Evolutionary conservation across 2,888 invertebrate genomes (phyloP).

Genomic region (Apotomis turbidana): DNA sequence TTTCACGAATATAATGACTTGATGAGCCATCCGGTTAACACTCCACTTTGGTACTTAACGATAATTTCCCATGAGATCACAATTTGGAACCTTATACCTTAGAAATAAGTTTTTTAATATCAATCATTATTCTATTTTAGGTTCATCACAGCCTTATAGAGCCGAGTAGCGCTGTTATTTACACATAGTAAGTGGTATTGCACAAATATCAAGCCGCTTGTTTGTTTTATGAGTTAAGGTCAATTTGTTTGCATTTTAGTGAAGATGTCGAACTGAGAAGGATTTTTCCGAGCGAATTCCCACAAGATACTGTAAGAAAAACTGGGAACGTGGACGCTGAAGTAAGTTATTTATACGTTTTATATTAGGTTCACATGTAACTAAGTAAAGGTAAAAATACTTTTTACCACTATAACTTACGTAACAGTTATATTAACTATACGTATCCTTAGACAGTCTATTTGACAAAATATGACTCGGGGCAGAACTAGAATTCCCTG

Average conservation of each 20-base stretch:
- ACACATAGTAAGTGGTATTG: constrained; percentile 71
- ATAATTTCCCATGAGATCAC: background rate
- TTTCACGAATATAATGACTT: background rate
- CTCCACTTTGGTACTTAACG: background rate
- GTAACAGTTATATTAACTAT: too few species aligned
- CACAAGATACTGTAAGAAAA: constrained; percentile 70
- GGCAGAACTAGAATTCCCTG: too few species aligned
- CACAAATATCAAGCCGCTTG: constrained; percentile 21
- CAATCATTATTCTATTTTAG: constrained; percentile 49
- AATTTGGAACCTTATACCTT: background rate
- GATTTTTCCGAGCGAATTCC: constrained; percentile 74
- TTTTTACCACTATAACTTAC: too few species aligned
- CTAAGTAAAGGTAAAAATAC: too few species aligned
- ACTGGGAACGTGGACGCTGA: constrained; percentile 69
- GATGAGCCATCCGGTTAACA: constrained; percentile 25
- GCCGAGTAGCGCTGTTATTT: constrained; percentile 59
- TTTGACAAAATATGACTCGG: too few species aligned
- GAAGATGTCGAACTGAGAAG: constrained; percentile 75
- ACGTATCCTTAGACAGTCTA: too few species aligned
- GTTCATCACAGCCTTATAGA: constrained; percentile 53
- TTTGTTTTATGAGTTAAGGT: constrained; percentile 28
- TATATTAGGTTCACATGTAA: too few species aligned
- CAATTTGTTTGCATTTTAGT: constrained; percentile 52
- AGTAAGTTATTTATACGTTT: constrained; percentile 51
- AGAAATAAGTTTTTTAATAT: constrained; percentile 1